Evolutionary conservation across 2,888 invertebrate genomes (phyloP), one percentile per base, ranked within the genome.

Genomic region (Neuroscelio doddi): DNA sequence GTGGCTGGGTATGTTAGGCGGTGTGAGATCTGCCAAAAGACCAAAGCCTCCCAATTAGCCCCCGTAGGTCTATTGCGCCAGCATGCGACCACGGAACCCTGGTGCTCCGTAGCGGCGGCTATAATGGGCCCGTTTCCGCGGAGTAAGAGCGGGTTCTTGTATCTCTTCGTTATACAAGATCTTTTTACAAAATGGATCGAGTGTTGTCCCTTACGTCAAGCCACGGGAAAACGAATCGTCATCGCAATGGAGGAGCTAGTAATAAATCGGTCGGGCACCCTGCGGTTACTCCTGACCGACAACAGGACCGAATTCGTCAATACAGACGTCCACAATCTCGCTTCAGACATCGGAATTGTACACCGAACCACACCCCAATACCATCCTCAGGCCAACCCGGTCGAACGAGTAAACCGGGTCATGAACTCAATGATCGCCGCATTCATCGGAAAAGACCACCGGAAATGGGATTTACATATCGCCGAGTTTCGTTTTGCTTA

Each of bases 241-340:
- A 29, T 17, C 9, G 36, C 41, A 0, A 15, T 72, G 7, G 62
- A 69, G 5, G 53, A 69, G 0, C 26, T 69, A 1, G 55, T 73
- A 0, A 47, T 74, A 3, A 53, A 63, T 5, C 38, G 55, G 0
- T 73, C 64, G 51, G 76, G 76, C 1, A 41, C 49, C 1, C 73
- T 73, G 0, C 15, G 57, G 27, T 32, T 52, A 5, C 26, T 75
- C 0, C 34, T 75, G 0, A 62, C 57, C 0, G 76, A 76, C 29
- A 72, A 74, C 41, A 74, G 75, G 0, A 65, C 64, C 1, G 67
- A 72, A 24, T 72, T 70, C 32, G 46, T 44, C 0, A 64, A 66
- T 27, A 30, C 17, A 0, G 24, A 24, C 7, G 2, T 61, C 0
- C 14, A 8, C 0, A 15, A 39, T 5, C 32, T 46, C 0, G 44